phyloP scores from a whole-genome alignment of 1,140 invertebrate species.

The Prorops nasuta region DNA sequence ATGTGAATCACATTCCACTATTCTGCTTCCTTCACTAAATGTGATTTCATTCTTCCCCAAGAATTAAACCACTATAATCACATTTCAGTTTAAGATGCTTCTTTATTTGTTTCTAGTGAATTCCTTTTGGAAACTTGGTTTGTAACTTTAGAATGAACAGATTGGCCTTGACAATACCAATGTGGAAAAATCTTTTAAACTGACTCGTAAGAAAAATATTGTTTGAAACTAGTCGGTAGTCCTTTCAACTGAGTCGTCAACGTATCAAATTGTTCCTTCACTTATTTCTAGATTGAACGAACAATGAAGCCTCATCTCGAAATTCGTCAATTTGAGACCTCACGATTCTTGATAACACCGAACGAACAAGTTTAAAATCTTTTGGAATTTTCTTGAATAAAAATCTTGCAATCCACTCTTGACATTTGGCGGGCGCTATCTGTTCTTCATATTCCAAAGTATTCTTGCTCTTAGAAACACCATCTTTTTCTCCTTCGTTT shows the following conservation, averaged over 20 bases:
- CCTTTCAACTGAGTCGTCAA: constrained; percentile 94
- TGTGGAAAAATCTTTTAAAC: constrained; percentile 92
- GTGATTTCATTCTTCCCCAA: constrained; percentile 99
- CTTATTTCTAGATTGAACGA: constrained; percentile 95
- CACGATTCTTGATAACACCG: constrained; percentile 88
- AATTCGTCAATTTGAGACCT: constrained; percentile 96
- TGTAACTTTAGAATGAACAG: constrained; percentile 96
- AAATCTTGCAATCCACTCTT: constrained; percentile 94
- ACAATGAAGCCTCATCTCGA: constrained; percentile 97
- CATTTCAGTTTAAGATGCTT: constrained; percentile 92
- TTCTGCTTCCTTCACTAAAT: constrained; percentile 92
- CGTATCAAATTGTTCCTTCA: constrained; percentile 90
- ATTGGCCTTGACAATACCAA: constrained; percentile 97
- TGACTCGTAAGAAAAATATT: constrained; percentile 97
- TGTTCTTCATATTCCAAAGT: constrained; percentile 94
- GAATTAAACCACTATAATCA: constrained; percentile 91
- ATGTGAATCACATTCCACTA: constrained; percentile 92
- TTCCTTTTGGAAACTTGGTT: constrained; percentile 98
- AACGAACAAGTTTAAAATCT: constrained; percentile 96
- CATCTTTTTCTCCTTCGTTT: constrained; percentile 97
- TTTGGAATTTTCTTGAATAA: constrained; percentile 96
- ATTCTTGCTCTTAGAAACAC: constrained; percentile 97
- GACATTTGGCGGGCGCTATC: constrained; percentile 67
- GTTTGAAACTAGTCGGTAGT: constrained; percentile 89
- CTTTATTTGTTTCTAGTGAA: constrained; percentile 98